Evolutionary conservation across 2,113 vertebrate genomes (phyloP), one percentile per base, ranked within the genome.

Genomic region (Tachysurus vachellii): DNA sequence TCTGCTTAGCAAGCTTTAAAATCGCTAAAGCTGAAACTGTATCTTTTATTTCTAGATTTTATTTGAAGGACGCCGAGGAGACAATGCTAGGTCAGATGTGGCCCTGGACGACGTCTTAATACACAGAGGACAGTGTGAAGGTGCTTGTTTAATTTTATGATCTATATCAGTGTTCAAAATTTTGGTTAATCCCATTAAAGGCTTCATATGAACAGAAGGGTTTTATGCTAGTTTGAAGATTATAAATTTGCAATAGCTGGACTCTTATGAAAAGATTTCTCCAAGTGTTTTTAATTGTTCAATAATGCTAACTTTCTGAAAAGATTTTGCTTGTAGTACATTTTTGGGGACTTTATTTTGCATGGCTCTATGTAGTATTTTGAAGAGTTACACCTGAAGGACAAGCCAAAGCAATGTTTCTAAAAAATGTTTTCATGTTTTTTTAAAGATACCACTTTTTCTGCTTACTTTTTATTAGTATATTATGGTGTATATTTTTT

Each of bases 51-150:
- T 71, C 82, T 66, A 97, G 96, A 93, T 97, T 44, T 82, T 96
- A 71, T 93, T 96, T 91, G 95, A 96, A 61, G 96, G 94, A 2
- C 83, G 91, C 44, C 93, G 91, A 92, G 95, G 96, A 75, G 92
- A 94, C 77, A 93, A 92, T 50, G 54, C 89, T 61, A 84, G 82
- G 26, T 95, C 95, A 57, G 91, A 96, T 87, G 66, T 96, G 70
- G 96, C 96, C 0, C 70, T 97, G 87, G 96, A 97, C 88, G 96
- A 97, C 62, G 42, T 97, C 13, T 93, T 91, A 47, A 6, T 96
- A 83, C 82, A 82, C n/a, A 68, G 1, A 10, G 95, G 96, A 85
- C 75, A n/a, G 16, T 97, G 96, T 47, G 5, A 28, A 92, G 94
- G 96, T 96, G 93, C 82, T 79, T 47, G 4, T 70, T 36, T 68